Conservation (phyloP, 1,140 invertebrate genomes). For the Brachionus paranguensis region DNA sequence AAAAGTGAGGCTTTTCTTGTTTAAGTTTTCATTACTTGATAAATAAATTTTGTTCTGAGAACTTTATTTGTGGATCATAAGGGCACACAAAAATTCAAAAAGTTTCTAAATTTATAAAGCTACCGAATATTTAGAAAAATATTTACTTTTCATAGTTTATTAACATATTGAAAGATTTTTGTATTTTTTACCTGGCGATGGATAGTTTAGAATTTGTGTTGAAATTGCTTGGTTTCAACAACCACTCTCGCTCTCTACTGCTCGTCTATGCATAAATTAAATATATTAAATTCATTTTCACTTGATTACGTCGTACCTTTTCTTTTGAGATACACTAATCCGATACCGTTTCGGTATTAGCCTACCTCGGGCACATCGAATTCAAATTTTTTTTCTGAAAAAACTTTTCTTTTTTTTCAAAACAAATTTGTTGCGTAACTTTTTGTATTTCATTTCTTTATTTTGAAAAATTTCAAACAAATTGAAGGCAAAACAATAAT, state of each 20-base stretch:
- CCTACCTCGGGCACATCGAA: not conserved
- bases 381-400: not conserved
- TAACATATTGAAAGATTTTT: not conserved
- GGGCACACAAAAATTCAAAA: not conserved
- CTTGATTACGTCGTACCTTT: not conserved
- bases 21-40: constrained; percentile 22
- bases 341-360: not conserved
- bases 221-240: constrained; percentile 3
- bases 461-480: not conserved
- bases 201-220: not conserved
- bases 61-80: not conserved
- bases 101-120: not conserved
- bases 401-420: not conserved
- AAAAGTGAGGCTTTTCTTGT: not conserved
- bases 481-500: not conserved
- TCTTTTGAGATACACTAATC: not conserved
- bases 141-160: constrained; percentile 8
- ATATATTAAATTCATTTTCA: not conserved
- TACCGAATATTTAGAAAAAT: constrained; percentile 23
- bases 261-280: constrained; percentile 27
- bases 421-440: not conserved
- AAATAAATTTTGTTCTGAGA: not conserved
- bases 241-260: not conserved
- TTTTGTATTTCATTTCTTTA: not conserved
- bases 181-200: constrained; percentile 22